These are phyloP conservation scores for Lindbergichthys nudifrons DNA, from an alignment of 2,797 vertebrate genomes.

Conservation along the genomic window DNA sequence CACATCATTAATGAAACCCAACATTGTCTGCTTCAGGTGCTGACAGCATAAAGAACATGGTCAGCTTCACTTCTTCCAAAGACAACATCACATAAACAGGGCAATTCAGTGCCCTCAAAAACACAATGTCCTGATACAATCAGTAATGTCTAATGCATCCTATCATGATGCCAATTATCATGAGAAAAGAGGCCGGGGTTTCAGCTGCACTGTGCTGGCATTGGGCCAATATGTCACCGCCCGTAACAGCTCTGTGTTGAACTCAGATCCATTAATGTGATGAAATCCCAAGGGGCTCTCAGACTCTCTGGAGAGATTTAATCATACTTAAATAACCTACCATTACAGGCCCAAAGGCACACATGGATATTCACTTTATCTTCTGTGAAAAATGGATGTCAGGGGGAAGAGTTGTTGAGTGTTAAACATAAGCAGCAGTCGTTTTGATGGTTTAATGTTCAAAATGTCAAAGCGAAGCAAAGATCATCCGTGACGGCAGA, in stretches of 20 bases:
- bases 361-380: background rate
- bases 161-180: slow-evolving; percentile 69
- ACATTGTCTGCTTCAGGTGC: slow-evolving; percentile 13
- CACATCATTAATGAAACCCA: slow-evolving; percentile 31
- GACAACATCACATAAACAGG: slow-evolving; percentile 10
- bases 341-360: slow-evolving; percentile 20
- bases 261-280: slow-evolving; percentile 53
- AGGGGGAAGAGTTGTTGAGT: background rate
- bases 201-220: slow-evolving; percentile 36
- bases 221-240: slow-evolving; percentile 43
- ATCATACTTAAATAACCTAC: slow-evolving; percentile 29
- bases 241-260: slow-evolving; percentile 34
- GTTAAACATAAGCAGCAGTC: slow-evolving; percentile 19
- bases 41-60: slow-evolving; percentile 20
- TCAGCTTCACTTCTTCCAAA: slow-evolving; percentile 29
- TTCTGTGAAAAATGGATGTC: background rate
- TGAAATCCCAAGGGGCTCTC: slow-evolving; percentile 21
- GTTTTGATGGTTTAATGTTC: slow-evolving; percentile 30
- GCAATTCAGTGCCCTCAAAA: slow-evolving; percentile 21
- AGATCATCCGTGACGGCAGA: slow-evolving; percentile 18
- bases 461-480: slow-evolving; percentile 29
- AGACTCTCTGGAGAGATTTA: slow-evolving; percentile 32
- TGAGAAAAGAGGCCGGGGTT: slow-evolving; percentile 51
- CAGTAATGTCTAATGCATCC: slow-evolving; percentile 66
- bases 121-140: slow-evolving; percentile 56